phyloP scores from a whole-genome alignment of 2,113 vertebrate species.

The Tyto alba region DNA sequence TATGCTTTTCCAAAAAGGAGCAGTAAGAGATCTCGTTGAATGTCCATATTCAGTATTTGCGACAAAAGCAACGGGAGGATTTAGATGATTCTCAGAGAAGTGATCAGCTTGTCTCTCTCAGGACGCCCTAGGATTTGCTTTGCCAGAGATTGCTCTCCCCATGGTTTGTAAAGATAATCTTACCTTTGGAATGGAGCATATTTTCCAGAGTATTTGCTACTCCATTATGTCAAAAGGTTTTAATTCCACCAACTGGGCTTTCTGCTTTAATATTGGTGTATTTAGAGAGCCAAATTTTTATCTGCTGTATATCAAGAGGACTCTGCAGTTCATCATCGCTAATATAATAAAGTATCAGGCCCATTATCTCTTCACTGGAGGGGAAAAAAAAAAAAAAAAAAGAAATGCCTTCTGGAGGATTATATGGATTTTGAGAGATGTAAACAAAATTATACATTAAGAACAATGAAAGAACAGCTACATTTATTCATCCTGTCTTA shows the following conservation, averaged over 20 bases:
- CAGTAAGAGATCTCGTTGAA: rapidly evolving
- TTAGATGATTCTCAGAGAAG: background rate
- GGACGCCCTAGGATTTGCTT: background rate
- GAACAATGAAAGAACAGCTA: background rate
- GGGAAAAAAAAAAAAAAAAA: rapidly evolving
- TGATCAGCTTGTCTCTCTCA: background rate
- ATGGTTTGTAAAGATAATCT: background rate
- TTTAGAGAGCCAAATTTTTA: background rate
- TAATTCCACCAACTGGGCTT: background rate
- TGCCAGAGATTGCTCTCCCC: background rate
- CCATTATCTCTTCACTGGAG: background rate
- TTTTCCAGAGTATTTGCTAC: background rate
- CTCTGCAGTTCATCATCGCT: background rate
- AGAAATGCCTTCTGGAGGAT: background rate
- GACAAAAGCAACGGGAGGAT: background rate
- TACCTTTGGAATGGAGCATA: background rate
- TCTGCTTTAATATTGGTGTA: background rate
- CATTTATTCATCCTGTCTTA: background rate
- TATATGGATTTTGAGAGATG: background rate
- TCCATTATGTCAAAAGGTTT: background rate
- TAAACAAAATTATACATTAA: background rate
- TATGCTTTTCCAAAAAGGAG: background rate
- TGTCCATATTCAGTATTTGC: rapidly evolving
- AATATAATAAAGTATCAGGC: background rate
- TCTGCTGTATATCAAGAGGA: background rate